Base-by-base conservation (phyloP, 1,140 invertebrate genomes). In the Drosophila prosaltans region DNA sequence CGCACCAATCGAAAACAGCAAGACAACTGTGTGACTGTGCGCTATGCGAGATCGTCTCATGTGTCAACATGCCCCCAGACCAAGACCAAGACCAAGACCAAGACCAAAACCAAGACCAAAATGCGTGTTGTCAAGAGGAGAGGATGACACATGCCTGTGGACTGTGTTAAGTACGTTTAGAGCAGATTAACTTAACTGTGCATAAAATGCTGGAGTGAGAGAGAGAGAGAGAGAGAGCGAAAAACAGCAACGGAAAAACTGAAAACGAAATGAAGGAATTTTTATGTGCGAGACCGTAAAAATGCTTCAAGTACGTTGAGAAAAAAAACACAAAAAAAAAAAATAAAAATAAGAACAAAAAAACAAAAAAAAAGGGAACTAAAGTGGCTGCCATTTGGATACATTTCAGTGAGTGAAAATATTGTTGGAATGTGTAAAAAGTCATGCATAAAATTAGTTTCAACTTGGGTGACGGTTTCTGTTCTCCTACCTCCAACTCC, bases 391-490 rank as follows among this genome's bases (percentile, higher is more conserved):
- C 77, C 83, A 74, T 78, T 80, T 74, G 69, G 70, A 36, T 60
- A 76, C 76, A 72, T 76, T 75, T 72, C 72, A 72, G 76, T 69
- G 76, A 76, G 76, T 79, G 83, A 65, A 86, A 83, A 83, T 88
- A 80, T 86, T 76, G 83, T 69, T 43, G 83, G 83, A 86, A 88
- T 88, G 83, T 84, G 83, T 89, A 83, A 88, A 88, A 88, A 88
- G 83, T 88, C 83, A 88, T 88, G 83, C 83, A 88, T 88, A 88
- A 83, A 88, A 88, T 88, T 89, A 88, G 83, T 89, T 88, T 88
- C 84, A 78, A 81, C 84, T 89, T 83, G 80, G 84, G 70, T 88
- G 83, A 83, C 73, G 83, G 62, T 70, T 70, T 65, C 62, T 68
- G 55, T 39, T 41, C 48, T 48, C 65, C 81, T 55, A 65, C 74